Evolutionary conservation across 2,888 invertebrate species (phyloP).

Genomic region (Geotrupes spiniger): DNA sequence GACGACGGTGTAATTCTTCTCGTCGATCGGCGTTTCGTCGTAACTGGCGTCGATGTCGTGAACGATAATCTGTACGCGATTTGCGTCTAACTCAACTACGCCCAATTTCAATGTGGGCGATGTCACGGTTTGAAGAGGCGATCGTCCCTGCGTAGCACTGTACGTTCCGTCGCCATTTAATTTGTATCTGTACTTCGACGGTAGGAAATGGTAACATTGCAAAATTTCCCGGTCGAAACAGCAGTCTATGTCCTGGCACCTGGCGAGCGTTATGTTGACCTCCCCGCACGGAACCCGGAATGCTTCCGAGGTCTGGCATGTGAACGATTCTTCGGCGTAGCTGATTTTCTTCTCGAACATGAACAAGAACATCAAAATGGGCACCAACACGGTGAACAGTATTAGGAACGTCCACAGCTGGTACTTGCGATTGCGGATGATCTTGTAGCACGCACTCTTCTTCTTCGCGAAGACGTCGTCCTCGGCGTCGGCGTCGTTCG

Average conservation of each 20-base stretch:
- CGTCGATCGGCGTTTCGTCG: constrained; percentile 6
- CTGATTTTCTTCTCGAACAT: constrained; percentile 27
- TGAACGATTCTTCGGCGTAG: constrained; percentile 21
- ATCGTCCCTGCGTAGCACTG: constrained; percentile 10
- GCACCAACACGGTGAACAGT: constrained; percentile 26
- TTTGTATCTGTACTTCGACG: constrained; percentile 41
- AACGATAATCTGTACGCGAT: constrained; percentile 6
- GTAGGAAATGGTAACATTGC: constrained; percentile 43
- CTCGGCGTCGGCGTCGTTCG: not conserved
- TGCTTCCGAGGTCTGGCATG: constrained; percentile 36
- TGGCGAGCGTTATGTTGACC: constrained; percentile 31
- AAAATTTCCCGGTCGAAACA: constrained; percentile 39
- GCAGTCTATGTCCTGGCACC: constrained; percentile 36
- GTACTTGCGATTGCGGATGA: not conserved
- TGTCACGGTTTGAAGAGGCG: constrained; percentile 31
- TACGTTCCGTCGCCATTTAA: constrained; percentile 9
- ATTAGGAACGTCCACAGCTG: not conserved
- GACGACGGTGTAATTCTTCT: constrained; percentile 29
- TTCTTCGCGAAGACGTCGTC: not conserved
- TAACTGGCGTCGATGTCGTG: constrained; percentile 6
- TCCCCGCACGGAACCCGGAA: constrained; percentile 42
- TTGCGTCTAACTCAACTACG: not conserved
- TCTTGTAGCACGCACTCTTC: not conserved
- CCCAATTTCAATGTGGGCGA: constrained; percentile 1
- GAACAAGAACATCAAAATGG: constrained; percentile 33